Base-by-base conservation (phyloP, 2,113 vertebrate species). In the Etheostoma cragini region DNA sequence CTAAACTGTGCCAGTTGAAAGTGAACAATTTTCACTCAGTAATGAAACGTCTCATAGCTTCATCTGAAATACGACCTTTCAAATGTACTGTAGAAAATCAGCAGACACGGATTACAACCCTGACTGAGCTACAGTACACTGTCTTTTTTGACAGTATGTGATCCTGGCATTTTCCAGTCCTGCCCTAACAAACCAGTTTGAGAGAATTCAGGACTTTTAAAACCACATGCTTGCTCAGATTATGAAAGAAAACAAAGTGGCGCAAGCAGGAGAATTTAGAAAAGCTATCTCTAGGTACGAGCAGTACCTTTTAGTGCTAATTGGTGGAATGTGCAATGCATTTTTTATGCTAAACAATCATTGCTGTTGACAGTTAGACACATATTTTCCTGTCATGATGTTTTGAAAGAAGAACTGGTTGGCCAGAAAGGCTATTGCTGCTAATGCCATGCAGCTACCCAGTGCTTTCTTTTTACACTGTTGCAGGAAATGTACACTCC, bases 181-280 rank as follows among this genome's bases (percentile, higher is more conserved):
- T 42, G 42, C 52, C 81, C 64, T 30, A 81, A 75, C 64, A 80
- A 90, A 86, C 85, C 83, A 72, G 91, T 90, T 91, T 74, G 26
- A 47, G 57, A 76, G 49, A 84, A 58, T 50, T 45, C 5, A 54
- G 17, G 63, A 52, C 58, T 68, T 85, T 81, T 70, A 68, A 77
- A 85, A 58, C 22, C 42, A 71, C 60, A 72, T 64, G 66, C 47
- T 64, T 70, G 6, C 26, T 7, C 14, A 33, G 49, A 60, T 69
- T 49, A 56, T 67, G 8, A 16, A 60, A 52, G 17, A 69, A 74
- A 19, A 54, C 35, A 80, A 38, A 54, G 69, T 54, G 1, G 62
- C 61, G n/a, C 5, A 64, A 52, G 12, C 8, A 68, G 24, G 4
- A 13, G 52, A 62, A 7, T 52, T 19, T 1, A 35, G 45, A 3